A percentile compares a stretch with the other conserved stretches of the same genome.
Evolutionary conservation across 2,113 vertebrate species (phyloP).

Genomic region (Salvator merianae): DNA sequence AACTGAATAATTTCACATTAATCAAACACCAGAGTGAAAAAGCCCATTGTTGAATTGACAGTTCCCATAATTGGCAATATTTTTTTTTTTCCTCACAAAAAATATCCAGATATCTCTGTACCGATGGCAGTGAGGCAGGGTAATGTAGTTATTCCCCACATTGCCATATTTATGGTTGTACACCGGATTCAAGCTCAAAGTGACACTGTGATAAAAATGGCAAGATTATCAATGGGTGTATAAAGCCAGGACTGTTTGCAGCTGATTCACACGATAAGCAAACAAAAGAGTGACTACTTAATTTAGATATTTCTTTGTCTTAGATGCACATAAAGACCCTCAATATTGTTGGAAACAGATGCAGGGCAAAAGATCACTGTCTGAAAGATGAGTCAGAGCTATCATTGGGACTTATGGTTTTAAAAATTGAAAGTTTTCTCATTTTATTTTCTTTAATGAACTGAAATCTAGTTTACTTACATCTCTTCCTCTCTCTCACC

Average conservation of each 20-base stretch:
- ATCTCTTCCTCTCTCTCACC: neutral
- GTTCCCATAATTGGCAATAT: slow-evolving; percentile 81
- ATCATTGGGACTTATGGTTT: slow-evolving; percentile 17
- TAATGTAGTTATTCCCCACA: slow-evolving; percentile 66
- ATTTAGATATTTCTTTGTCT: slow-evolving; percentile 67
- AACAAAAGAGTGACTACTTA: slow-evolving; percentile 55
- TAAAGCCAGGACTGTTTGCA: slow-evolving; percentile 57
- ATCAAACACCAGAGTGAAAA: slow-evolving; percentile 86
- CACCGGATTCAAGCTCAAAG: slow-evolving; percentile 64
- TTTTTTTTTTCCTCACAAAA: slow-evolving; percentile 33
- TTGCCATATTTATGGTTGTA: slow-evolving; percentile 62
- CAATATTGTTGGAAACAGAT: slow-evolving; percentile 25
- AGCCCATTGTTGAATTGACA: slow-evolving; percentile 83
- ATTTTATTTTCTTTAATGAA: neutral
- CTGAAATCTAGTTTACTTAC: neutral
- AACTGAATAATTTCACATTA: slow-evolving; percentile 91
- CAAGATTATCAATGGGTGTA: slow-evolving; percentile 63
- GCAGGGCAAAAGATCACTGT: neutral
- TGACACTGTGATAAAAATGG: slow-evolving; percentile 64
- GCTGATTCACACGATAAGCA: slow-evolving; percentile 57
- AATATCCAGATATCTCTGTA: slow-evolving; percentile 73
- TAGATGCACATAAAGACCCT: slow-evolving; percentile 51
- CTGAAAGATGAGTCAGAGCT: slow-evolving; percentile 20
- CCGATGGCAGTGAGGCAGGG: slow-evolving; percentile 57
- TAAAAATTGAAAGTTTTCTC: neutral